Base-by-base conservation (phyloP, 2,888 invertebrate species). In the Ornithoptera alexandrae region DNA sequence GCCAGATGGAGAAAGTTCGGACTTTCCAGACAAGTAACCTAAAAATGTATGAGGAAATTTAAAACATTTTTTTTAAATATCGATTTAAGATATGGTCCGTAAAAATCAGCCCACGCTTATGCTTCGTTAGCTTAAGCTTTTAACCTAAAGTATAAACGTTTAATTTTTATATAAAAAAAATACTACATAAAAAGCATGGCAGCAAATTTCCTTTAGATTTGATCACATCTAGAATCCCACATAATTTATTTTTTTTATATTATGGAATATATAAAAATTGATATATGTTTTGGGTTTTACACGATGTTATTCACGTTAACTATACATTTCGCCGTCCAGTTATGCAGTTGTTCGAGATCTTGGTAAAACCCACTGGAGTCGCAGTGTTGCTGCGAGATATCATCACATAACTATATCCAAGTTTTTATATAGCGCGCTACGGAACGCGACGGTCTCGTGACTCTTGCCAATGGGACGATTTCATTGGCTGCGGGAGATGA, bases 391-490 rank as follows among this genome's bases (percentile, higher is more conserved):
- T 71, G 62, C 71, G 72, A 74, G 70, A 71, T 71, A 73, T 64
- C 65, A 70, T 66, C 64, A 62, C 59, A 73, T 72, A 77, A 74
- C 72, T 69, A 59, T 72, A 73, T 71, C 67, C 68, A 73, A 71
- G 75, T 78, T 77, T 74, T 75, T 77, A 74, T 76, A 75, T 72
- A 72, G 71, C 76, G 72, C 72, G 72, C 74, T 56, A 53, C 64
- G 59, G 74, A 76, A 77, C 73, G 72, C 77, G 76, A 74, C 74
- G 78, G 83, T 84, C 92, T 88, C 86, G 92, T 92, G 92, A 92
- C 85, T 79, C 77, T 77, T 68, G 71, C 74, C 75, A 79, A 77
- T 71, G 63, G 30, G 66, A 42, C 62, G 20, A 59, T 73, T 56
- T 74, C 70, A 91, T 92, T 92, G 92, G 92, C 74, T 76, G 18